phyloP scores from a whole-genome alignment of 2,888 invertebrate species.

The Scaptomyza polygonia region DNA sequence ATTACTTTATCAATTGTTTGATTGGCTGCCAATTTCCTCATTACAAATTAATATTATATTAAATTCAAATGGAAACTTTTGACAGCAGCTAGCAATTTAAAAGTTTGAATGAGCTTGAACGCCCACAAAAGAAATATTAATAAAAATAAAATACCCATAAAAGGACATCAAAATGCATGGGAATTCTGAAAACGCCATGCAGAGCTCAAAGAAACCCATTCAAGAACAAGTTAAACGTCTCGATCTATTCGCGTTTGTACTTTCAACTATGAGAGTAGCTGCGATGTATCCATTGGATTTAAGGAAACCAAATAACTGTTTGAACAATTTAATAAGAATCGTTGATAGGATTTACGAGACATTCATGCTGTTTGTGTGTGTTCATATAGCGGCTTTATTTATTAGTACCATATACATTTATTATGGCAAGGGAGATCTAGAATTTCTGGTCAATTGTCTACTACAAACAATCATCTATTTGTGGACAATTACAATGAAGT shows the following conservation, averaged over 20 bases:
- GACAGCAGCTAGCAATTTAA: constrained; percentile 22
- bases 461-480: constrained; percentile 75
- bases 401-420: constrained; percentile 70
- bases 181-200: constrained; percentile 10
- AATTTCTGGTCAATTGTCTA: constrained; percentile 69
- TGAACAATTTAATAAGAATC: constrained; percentile 1
- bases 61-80: constrained; percentile 14
- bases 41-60: constrained; percentile 47
- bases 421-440: constrained; percentile 60
- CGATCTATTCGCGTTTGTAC: constrained; percentile 71
- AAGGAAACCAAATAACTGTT: neutral
- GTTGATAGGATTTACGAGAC: constrained; percentile 53
- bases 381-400: constrained; percentile 70
- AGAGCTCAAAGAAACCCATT: neutral
- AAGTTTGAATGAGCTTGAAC: neutral
- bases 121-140: too few species aligned
- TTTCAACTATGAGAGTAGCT: constrained; percentile 61
- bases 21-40: constrained; percentile 4
- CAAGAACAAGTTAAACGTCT: constrained; percentile 40
- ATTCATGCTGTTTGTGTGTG: constrained; percentile 62
- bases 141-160: constrained; percentile 30
- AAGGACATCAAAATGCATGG: constrained; percentile 10
- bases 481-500: constrained; percentile 72
- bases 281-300: constrained; percentile 62
- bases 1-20: constrained; percentile 10